A percentile compares a stretch with the other conserved stretches of the same genome.
Evolutionary conservation across 2,113 vertebrate genomes (phyloP).

Genomic region (Drymodes brunneopygia): DNA sequence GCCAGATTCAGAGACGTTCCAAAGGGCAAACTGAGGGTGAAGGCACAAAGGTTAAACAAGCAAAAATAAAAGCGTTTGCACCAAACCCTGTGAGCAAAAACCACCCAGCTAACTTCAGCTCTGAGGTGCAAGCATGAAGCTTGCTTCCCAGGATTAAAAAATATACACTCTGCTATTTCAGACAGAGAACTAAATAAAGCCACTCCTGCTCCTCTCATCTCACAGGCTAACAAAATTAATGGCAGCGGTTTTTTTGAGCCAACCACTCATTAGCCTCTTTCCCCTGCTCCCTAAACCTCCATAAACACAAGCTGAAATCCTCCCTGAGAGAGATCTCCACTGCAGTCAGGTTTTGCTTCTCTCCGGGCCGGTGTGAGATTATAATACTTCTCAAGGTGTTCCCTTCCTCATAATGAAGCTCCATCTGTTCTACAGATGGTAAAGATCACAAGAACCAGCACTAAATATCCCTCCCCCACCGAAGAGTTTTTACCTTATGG

Average conservation of each 20-base stretch:
- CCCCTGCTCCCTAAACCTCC: constrained; percentile 27
- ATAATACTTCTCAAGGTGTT: constrained; percentile 64
- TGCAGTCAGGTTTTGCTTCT: constrained; percentile 56
- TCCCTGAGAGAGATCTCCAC: constrained; percentile 1
- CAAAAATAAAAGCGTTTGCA: neutral
- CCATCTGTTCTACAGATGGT: constrained; percentile 68
- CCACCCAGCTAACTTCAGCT: neutral
- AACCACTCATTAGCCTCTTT: constrained; percentile 15
- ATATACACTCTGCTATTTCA: neutral
- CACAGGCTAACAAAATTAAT: constrained; percentile 12
- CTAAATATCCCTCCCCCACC: constrained; percentile 58
- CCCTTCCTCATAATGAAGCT: constrained; percentile 63
- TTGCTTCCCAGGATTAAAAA: neutral
- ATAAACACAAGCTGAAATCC: neutral
- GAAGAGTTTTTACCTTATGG: constrained; percentile 49
- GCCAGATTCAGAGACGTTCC: neutral
- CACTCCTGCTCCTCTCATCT: neutral
- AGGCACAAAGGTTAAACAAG: constrained; percentile 8
- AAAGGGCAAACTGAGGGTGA: neutral
- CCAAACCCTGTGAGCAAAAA: neutral
- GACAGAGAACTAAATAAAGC: constrained; percentile 29
- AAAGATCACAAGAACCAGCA: constrained; percentile 66
- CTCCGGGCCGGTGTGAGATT: constrained; percentile 46
- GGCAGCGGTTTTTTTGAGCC: neutral
- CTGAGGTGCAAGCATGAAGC: neutral